Evolutionary conservation across 2,888 invertebrate genomes (phyloP), one percentile per base, ranked within the genome.

Genomic region (Corbicula japonica): DNA sequence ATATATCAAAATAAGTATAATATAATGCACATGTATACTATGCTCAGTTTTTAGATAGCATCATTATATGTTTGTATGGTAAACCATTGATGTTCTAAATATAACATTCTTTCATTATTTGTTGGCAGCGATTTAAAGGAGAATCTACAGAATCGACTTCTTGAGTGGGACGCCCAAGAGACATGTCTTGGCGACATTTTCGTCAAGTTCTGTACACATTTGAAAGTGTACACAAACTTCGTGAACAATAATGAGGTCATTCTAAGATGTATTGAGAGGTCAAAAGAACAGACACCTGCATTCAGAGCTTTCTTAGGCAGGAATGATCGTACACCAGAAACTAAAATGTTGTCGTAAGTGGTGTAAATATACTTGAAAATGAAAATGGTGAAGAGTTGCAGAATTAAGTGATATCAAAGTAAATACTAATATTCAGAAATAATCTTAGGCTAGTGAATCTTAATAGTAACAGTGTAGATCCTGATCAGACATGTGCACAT

Each of bases 171-270:
- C 30, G 69, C 89, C 6, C 87, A 88, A 52, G 85, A 91, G 58
- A 87, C 86, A 6, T 92, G 92, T 68, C 80, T 93, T 6, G 93
- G 92, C 4, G 93, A 93, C 79, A 87, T 93, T 21, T 92, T 93
- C 77, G 86, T 93, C 32, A 89, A 90, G 76, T 92, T 93, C 78
- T 90, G 89, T 68, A 83, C 85, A 2, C 88, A 87, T 46, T 81
- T 93, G 30, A 92, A 91, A 68, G 88, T 87, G 8, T 93, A 93
- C 80, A 89, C 89, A 8, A 92, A 93, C 86, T 92, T 91, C 80
- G 82, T 92, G 46, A 92, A 92, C 85, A 92, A 92, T 81, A 92
- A 92, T 68, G 91, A 92, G 35, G 88, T 89, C 6, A 88, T 93
- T 12, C 88, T 93, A 35, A 75, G 85, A 35, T 89, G 90, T 63